Conservation (phyloP, 2,888 invertebrate genomes). For the Chromoteleia sp. region DNA sequence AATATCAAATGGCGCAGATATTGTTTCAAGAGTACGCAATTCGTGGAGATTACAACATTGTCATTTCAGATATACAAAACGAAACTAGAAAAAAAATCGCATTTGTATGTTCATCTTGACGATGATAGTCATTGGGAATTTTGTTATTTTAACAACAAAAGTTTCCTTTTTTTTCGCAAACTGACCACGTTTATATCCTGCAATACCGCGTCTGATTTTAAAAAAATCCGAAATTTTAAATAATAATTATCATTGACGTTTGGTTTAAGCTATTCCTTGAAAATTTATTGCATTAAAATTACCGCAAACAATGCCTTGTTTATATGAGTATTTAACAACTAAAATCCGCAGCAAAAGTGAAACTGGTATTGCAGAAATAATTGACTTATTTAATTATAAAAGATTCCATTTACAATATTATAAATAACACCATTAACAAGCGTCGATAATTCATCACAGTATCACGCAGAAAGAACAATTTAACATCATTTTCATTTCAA, state of each 20-base stretch:
- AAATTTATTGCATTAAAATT: too few species aligned
- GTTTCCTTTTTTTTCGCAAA: background rate
- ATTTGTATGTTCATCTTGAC: background rate
- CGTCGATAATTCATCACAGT: background rate
- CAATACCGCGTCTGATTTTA: background rate
- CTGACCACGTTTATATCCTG: background rate
- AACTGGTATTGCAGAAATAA: background rate
- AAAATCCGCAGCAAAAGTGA: background rate
- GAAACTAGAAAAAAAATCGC: background rate
- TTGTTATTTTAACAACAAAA: background rate
- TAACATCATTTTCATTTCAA: too few species aligned
- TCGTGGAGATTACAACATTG: conserved; percentile 1
- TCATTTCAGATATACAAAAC: conserved; percentile 8
- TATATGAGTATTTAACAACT: background rate
- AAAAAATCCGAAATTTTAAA: background rate
- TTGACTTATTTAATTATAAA: background rate
- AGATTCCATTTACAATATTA: too few species aligned
- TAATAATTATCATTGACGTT: too few species aligned
- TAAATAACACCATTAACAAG: background rate
- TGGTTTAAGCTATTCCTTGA: too few species aligned
- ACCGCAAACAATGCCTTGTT: too few species aligned
- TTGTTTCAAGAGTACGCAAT: conserved; percentile 48
- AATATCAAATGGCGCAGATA: conserved; percentile 57
- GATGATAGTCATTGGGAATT: background rate
- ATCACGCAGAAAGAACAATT: background rate